Percentiles rank a stretch among this genome's conserved stretches.
Conservation (phyloP, 1,140 invertebrate genomes). For the Drosophila sulfurigaster region DNA sequence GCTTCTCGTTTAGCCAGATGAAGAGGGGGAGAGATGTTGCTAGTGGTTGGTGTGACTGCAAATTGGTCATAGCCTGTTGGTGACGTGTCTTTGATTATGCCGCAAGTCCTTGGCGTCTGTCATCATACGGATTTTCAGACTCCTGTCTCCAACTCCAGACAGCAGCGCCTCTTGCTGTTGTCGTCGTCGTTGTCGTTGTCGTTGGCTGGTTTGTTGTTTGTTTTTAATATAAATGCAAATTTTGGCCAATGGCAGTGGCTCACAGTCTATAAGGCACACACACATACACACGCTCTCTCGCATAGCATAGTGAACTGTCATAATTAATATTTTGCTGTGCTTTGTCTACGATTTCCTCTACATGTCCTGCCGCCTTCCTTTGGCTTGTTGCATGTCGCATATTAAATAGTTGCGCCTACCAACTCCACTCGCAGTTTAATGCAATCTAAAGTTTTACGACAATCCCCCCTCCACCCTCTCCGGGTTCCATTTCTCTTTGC, state of each 20-base stretch:
- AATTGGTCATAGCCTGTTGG: slow-evolving; percentile 78
- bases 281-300: background rate
- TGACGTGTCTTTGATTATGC: slow-evolving; percentile 81
- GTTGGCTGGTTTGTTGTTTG: slow-evolving; percentile 65
- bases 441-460: slow-evolving; percentile 75
- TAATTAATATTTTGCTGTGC: slow-evolving; percentile 80
- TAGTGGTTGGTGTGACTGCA: slow-evolving; percentile 42
- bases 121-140: slow-evolving; percentile 53
- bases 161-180: background rate
- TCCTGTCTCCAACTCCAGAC: slow-evolving; percentile 12
- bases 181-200: slow-evolving; percentile 32
- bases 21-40: background rate
- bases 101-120: slow-evolving; percentile 76
- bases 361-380: slow-evolving; percentile 46
- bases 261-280: slow-evolving; percentile 37
- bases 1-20: background rate
- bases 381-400: slow-evolving; percentile 43
- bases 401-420: slow-evolving; percentile 67
- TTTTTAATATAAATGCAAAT: slow-evolving; percentile 84
- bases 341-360: slow-evolving; percentile 59
- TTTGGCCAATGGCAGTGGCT: slow-evolving; percentile 66
- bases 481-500: background rate
- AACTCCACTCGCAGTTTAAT: slow-evolving; percentile 47
- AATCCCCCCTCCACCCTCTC: background rate
- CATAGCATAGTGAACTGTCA: slow-evolving; percentile 59